Evolutionary conservation across 2,797 vertebrate species (phyloP).

Genomic region (Eulemur coronatus): DNA sequence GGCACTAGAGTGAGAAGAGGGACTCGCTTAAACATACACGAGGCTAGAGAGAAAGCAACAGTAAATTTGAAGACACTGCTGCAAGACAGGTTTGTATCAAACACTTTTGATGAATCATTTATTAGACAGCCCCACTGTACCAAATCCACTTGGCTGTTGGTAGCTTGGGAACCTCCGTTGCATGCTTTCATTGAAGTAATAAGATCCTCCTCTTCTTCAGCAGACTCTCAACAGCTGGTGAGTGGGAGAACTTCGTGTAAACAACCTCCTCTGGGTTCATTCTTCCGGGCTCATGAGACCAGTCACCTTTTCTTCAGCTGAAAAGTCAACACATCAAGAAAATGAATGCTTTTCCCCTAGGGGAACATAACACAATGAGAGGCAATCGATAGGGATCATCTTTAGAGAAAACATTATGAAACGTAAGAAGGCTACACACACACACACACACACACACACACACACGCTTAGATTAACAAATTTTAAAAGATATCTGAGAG

Average conservation of each 20-base stretch:
- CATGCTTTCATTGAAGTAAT: conserved; percentile 47
- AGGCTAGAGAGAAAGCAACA: conserved; percentile 36
- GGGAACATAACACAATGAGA: conserved; percentile 26
- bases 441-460: neutral
- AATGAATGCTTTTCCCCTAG: conserved; percentile 62
- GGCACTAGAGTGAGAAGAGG: neutral
- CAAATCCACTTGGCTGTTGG: conserved; percentile 48
- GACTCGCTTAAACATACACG: neutral
- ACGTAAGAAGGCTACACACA: conserved; percentile 4
- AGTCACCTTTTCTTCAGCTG: conserved; percentile 76
- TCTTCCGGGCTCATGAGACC: conserved; percentile 55
- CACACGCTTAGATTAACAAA: neutral
- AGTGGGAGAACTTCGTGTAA: conserved; percentile 41
- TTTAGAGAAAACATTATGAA: conserved; percentile 48
- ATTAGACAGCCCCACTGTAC: conserved; percentile 42
- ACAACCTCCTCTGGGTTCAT: conserved; percentile 58
- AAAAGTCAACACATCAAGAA: conserved; percentile 69
- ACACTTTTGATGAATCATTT: conserved; percentile 66
- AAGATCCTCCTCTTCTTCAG: conserved; percentile 41
- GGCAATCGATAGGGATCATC: conserved; percentile 44
- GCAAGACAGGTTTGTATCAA: conserved; percentile 48
- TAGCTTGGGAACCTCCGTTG: neutral
- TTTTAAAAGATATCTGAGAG: neutral
- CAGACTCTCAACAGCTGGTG: conserved; percentile 64
- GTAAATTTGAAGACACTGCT: neutral